Base-by-base conservation (phyloP, 23 tunicate genomes). In the Trididemnum clinides region DNA sequence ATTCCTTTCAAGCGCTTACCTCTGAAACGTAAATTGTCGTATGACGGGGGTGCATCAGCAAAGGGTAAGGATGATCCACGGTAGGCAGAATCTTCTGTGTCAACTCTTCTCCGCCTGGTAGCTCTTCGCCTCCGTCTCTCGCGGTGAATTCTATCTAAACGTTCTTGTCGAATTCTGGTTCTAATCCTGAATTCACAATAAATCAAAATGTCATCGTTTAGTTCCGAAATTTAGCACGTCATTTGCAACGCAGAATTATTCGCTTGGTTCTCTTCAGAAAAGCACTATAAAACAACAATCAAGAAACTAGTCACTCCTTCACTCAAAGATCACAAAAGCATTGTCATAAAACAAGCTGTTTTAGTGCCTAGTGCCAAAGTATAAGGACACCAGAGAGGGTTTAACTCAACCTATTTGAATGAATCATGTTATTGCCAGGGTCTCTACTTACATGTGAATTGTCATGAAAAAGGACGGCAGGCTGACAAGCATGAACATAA, bases 401-500 rank as follows among this genome's bases (percentile, higher is more conserved):
- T 44, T 15, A 44, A 44, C 10, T 44, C 54, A 44, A 44, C 10
- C 15, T 15, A 44, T 44, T 7, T 44, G 54, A n/a, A n/a, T n/a
- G 15, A 44, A 44, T 15, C 54, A 44, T 44, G 54, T 44, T 44
- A 7, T 10, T 15, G 54, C 10, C 12, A 7, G 54, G 54, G 15
- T 44, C 69, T 3, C 19, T 66, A 32, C 80, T 74, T 44, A 74
- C 80, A 39, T 74, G 32, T 74, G 58, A 2, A 74, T 5, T 7
- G 80, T 5, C 80, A 74, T 74, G 59, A 39, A 74, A 57, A 39
- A 74, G 2, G 80, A 44, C 28, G 91, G 93, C 3, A 92, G 31
- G 1, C 90, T 82, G 37, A 92, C 82, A 26, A 92, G 69, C 19
- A 92, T 84, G 39, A 92, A 78, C 2, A 88, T 86, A 1, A 92